Evolutionary conservation across 2,888 invertebrate genomes (phyloP).

Genomic region (Megamerina dolium): DNA sequence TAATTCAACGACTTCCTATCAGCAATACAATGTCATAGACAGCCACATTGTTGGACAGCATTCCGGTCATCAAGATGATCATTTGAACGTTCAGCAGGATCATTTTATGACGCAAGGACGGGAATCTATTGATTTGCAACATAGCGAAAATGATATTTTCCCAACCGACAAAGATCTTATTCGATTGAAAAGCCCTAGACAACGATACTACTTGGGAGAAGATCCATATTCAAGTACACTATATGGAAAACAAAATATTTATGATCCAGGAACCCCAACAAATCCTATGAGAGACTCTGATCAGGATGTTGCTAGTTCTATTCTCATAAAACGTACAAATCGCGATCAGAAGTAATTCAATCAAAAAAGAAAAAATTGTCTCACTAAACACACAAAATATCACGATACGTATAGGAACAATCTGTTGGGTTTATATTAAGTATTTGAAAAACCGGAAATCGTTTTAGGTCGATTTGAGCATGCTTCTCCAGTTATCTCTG

Average conservation of each 20-base stretch:
- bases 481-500: too few relatives aligned
- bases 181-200: conserved; percentile 55
- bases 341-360: too few relatives aligned
- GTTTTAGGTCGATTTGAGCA: too few relatives aligned
- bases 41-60: conserved; percentile 41
- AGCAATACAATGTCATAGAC: conserved; percentile 50
- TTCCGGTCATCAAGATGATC: conserved; percentile 21
- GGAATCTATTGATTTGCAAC: background rate
- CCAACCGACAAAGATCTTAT: conserved; percentile 30
- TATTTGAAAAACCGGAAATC: too few relatives aligned
- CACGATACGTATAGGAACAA: too few relatives aligned
- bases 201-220: conserved; percentile 79
- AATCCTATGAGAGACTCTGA: conserved; percentile 9
- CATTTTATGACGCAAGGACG: background rate
- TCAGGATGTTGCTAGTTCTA: conserved; percentile 13
- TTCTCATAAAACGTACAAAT: too few relatives aligned
- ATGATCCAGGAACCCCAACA: conserved; percentile 51
- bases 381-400: too few relatives aligned
- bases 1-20: conserved; percentile 43
- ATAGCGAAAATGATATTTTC: conserved; percentile 11
- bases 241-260: conserved; percentile 78
- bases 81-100: conserved; percentile 18
- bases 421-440: too few relatives aligned
- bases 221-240: conserved; percentile 79
- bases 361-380: too few relatives aligned